These are phyloP conservation scores for Gryllus bimaculatus DNA, from an alignment of 1,140 invertebrate species.

Conservation along the genomic window DNA sequence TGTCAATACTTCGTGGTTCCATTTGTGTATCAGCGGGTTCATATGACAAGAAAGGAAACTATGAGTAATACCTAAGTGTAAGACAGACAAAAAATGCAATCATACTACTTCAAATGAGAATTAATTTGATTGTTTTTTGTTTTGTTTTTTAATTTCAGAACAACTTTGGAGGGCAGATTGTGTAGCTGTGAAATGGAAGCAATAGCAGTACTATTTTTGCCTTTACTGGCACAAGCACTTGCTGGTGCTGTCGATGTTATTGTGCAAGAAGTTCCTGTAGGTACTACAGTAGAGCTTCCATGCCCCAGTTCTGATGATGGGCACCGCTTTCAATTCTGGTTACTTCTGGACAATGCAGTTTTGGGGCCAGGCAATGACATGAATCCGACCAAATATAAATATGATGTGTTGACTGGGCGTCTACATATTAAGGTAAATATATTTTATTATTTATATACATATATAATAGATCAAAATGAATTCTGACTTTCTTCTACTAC, in stretches of 20 bases:
- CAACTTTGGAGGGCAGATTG: too few species aligned
- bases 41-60: too few species aligned
- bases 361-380: constrained; percentile 51
- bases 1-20: too few species aligned
- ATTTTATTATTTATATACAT: not conserved
- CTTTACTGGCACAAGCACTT: not conserved
- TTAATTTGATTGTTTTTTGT: too few species aligned
- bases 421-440: constrained; percentile 46
- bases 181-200: too few species aligned
- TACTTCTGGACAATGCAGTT: constrained; percentile 43
- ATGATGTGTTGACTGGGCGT: constrained; percentile 55
- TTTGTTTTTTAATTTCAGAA: too few species aligned
- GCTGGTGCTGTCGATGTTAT: not conserved
- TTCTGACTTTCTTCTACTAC: too few species aligned
- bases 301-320: constrained; percentile 53
- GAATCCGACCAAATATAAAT: constrained; percentile 54
- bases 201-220: not conserved
- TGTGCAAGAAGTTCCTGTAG: constrained; percentile 45
- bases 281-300: constrained; percentile 46
- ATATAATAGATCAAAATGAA: too few species aligned
- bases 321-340: constrained; percentile 59
- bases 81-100: too few species aligned
- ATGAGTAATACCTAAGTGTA: too few species aligned
- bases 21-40: too few species aligned
- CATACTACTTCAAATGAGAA: too few species aligned